Percentiles rank a stretch among this genome's conserved stretches.
Conservation (phyloP, 2,113 vertebrate species). For the Odontophorus gujanensis region DNA sequence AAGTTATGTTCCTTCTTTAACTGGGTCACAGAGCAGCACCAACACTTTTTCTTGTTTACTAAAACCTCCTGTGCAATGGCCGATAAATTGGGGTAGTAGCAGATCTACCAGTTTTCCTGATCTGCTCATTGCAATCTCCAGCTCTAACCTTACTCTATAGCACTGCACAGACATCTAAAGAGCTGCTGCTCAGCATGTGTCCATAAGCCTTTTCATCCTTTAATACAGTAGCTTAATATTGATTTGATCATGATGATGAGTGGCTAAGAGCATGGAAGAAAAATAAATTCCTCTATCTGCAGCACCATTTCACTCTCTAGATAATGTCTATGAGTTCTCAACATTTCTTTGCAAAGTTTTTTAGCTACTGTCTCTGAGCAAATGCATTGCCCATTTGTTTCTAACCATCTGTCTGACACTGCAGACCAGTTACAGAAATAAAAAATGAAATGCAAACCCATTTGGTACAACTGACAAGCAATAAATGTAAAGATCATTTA, state of each 20-base stretch:
- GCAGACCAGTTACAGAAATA: background rate
- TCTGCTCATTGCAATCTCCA: accelerated
- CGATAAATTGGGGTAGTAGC: background rate
- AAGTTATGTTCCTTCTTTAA: background rate
- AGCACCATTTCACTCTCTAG: background rate
- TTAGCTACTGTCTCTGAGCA: background rate
- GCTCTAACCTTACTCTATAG: background rate
- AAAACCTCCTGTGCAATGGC: background rate
- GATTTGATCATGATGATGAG: background rate
- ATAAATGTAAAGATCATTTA: background rate
- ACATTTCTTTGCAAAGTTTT: background rate
- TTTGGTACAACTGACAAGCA: background rate
- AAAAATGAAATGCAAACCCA: background rate
- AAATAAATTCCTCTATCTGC: background rate
- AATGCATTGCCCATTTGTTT: background rate
- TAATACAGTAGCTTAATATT: background rate
- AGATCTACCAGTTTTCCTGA: background rate
- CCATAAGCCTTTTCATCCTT: background rate
- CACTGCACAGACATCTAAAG: background rate
- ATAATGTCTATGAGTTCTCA: accelerated
- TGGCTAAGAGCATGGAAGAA: background rate
- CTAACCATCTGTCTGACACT: background rate
- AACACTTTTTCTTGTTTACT: background rate
- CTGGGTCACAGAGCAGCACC: background rate
- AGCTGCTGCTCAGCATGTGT: background rate